Conservation (phyloP, 1,140 invertebrate species). For the Zaprionus ornatus region DNA sequence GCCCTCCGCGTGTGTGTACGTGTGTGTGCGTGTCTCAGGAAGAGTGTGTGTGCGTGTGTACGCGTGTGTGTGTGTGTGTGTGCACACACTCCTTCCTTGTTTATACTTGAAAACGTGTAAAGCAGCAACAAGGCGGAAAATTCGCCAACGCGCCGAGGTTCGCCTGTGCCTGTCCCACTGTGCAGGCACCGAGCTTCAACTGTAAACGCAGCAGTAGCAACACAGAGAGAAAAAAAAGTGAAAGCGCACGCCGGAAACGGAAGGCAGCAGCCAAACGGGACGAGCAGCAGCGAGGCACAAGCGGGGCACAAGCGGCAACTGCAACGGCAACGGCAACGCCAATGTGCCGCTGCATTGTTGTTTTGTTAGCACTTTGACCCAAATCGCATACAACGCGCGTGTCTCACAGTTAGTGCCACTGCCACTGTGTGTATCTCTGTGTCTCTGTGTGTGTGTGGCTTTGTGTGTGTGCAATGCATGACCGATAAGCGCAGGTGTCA, state of each 20-base stretch:
- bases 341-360: conserved; percentile 68
- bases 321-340: conserved; percentile 25
- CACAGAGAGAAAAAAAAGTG: conserved; percentile 69
- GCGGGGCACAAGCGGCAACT: conserved; percentile 9
- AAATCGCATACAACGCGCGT: conserved; percentile 54
- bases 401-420: conserved; percentile 13
- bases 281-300: conserved; percentile 30
- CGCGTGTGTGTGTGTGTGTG: conserved; percentile 18
- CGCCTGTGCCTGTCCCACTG: not conserved
- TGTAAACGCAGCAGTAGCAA: conserved; percentile 46
- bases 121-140: conserved; percentile 47
- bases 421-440: conserved; percentile 16
- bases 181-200: conserved; percentile 39
- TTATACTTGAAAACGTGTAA: conserved; percentile 50
- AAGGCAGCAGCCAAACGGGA: conserved; percentile 33
- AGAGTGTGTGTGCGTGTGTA: not conserved
- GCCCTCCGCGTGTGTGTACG: conserved; percentile 8
- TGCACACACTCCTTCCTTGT: conserved; percentile 24
- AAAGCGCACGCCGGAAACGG: conserved; percentile 59
- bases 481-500: conserved; percentile 62
- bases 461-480: conserved; percentile 38
- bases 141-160: conserved; percentile 22
- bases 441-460: not conserved
- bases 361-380: conserved; percentile 74
- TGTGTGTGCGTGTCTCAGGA: conserved; percentile 8